Percentiles rank a stretch among this genome's conserved stretches.
Evolutionary conservation across 2,797 vertebrate genomes (phyloP).

Genomic region (Silurus lanzhouensis): DNA sequence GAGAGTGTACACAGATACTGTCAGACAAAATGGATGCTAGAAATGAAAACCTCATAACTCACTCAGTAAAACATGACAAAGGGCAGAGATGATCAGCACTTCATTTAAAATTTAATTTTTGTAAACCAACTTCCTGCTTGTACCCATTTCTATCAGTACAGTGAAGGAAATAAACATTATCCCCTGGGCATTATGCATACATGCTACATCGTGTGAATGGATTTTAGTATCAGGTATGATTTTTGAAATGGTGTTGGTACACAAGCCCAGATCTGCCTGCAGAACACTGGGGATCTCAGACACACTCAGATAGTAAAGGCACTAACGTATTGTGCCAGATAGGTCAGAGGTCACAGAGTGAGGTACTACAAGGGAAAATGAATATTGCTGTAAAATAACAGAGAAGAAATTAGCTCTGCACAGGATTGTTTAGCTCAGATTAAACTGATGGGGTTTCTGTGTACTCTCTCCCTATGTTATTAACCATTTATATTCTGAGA

Average conservation of each 20-base stretch:
- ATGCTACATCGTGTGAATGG: not conserved
- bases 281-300: conserved; percentile 52
- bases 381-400: conserved; percentile 26
- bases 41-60: not conserved
- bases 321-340: conserved; percentile 49
- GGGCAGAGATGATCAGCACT: not conserved
- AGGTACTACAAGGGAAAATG: conserved; percentile 50
- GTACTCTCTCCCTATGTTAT: conserved; percentile 20
- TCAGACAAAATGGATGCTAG: not conserved
- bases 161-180: not conserved
- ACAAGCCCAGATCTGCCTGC: conserved; percentile 46
- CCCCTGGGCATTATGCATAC: not conserved
- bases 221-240: not conserved
- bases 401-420: conserved; percentile 24
- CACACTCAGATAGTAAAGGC: conserved; percentile 40
- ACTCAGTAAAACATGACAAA: not conserved
- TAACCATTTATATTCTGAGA: too few relatives aligned
- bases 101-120: not conserved
- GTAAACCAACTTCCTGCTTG: not conserved
- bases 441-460: conserved; percentile 31
- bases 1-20: conserved; percentile 3
- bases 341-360: conserved; percentile 45
- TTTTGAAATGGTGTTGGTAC: conserved; percentile 19
- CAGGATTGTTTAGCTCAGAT: conserved; percentile 25
- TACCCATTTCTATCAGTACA: not conserved